Conservation (phyloP, 2,113 vertebrate genomes). For the Notiomystis cincta region DNA sequence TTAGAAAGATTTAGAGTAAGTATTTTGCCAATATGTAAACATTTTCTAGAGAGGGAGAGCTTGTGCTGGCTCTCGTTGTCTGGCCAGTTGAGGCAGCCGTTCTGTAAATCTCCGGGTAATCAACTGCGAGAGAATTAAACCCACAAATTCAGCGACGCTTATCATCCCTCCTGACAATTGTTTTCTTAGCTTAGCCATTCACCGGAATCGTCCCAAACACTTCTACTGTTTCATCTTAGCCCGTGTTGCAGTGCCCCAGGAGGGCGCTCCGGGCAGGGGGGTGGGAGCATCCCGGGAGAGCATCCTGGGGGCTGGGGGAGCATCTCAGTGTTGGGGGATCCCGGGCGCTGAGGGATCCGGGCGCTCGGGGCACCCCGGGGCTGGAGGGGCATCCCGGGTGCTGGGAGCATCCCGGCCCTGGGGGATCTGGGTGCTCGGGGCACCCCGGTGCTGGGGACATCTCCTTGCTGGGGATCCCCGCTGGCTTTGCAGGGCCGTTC, state of each 20-base stretch:
- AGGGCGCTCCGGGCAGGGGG: background rate
- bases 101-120: background rate
- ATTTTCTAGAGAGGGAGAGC: background rate
- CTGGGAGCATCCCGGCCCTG: background rate
- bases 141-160: background rate
- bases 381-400: too few species aligned
- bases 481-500: fast-evolving
- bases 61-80: background rate
- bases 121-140: background rate
- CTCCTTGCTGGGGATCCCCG: background rate
- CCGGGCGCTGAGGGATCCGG: too few species aligned
- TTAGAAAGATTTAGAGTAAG: background rate
- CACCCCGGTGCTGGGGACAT: too few species aligned
- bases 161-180: background rate
- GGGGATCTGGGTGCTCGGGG: too few species aligned
- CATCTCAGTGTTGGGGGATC: background rate
- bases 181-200: background rate
- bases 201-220: too few species aligned
- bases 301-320: too few species aligned
- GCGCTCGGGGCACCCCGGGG: too few species aligned
- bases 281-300: background rate
- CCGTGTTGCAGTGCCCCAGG: background rate
- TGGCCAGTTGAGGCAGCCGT: background rate
- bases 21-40: background rate
- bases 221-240: fast-evolving